Percentiles rank a stretch among this genome's conserved stretches.
Conservation (phyloP, 1,140 invertebrate genomes). For the Euglossa dilemma region DNA sequence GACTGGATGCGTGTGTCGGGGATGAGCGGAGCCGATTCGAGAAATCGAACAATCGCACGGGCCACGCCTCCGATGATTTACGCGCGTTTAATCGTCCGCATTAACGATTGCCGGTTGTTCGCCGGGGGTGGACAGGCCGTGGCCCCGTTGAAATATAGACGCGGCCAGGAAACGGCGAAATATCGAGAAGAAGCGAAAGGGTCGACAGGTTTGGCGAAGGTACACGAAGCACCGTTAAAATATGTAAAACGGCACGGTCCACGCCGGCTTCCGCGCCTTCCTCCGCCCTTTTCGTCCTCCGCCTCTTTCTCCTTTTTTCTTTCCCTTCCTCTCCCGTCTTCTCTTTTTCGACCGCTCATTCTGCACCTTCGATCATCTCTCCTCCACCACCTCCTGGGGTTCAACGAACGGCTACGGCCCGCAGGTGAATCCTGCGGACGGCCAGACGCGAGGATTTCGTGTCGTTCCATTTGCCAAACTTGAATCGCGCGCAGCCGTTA, state of each 20-base stretch:
- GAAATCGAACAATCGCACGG: not conserved
- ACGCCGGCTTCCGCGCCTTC: constrained; percentile 53
- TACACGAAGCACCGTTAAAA: constrained; percentile 76
- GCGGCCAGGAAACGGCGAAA: constrained; percentile 18
- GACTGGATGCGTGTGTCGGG: not conserved
- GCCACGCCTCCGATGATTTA: not conserved
- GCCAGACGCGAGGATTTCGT: constrained; percentile 14
- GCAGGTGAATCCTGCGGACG: constrained; percentile 60
- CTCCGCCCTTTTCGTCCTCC: not conserved
- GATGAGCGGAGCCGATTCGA: not conserved
- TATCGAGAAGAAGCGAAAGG: constrained; percentile 49
- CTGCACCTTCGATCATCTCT: constrained; percentile 72
- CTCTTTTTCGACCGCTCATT: constrained; percentile 50
- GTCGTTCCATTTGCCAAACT: constrained; percentile 13
- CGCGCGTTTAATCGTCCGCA: not conserved
- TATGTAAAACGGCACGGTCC: constrained; percentile 74
- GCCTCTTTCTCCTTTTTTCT: too few species aligned
- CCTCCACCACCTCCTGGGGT: constrained; percentile 60
- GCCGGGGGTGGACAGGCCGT: not conserved
- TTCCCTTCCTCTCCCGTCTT: constrained; percentile 57
- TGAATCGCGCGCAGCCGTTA: not conserved
- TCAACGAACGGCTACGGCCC: constrained; percentile 71
- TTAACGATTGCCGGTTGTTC: not conserved
- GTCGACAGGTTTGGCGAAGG: constrained; percentile 47
- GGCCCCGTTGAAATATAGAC: constrained; percentile 18